Evolutionary conservation across 2,888 invertebrate species (phyloP).

Genomic region (Plebejus argus): DNA sequence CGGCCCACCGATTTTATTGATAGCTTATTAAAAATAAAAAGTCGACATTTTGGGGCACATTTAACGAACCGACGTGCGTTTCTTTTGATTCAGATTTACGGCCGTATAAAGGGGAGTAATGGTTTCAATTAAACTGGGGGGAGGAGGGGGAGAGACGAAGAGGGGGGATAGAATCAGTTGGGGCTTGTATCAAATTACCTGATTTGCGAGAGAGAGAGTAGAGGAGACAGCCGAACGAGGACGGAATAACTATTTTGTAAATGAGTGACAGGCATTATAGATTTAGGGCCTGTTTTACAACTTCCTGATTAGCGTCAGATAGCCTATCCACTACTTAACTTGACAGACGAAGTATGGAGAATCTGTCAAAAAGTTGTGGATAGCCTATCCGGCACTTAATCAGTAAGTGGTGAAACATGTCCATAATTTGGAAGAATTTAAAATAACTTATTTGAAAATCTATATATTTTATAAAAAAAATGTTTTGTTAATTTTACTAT

Average conservation of each 20-base stretch:
- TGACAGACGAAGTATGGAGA: too few relatives aligned
- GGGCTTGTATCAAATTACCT: conserved; percentile 7
- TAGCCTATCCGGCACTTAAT: too few relatives aligned
- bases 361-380: too few relatives aligned
- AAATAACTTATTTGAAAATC: too few relatives aligned
- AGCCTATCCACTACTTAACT: too few relatives aligned
- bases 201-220: background rate
- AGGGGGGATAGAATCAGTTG: background rate
- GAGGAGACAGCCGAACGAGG: background rate
- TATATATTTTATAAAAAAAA: too few relatives aligned
- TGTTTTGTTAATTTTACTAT: too few relatives aligned
- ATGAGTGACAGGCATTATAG: too few relatives aligned
- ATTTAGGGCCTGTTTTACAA: too few relatives aligned
- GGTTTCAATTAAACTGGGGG: conserved; percentile 1
- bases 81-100: conserved; percentile 16
- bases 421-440: too few relatives aligned
- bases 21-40: conserved; percentile 19
- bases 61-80: background rate
- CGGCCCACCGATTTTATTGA: background rate
- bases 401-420: too few relatives aligned
- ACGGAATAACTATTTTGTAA: background rate
- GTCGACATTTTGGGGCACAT: background rate
- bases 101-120: conserved; percentile 4
- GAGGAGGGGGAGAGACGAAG: background rate
- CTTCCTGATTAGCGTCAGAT: too few relatives aligned